Conservation (phyloP, 2,113 vertebrate species). For the Paramormyrops kingsleyae region DNA sequence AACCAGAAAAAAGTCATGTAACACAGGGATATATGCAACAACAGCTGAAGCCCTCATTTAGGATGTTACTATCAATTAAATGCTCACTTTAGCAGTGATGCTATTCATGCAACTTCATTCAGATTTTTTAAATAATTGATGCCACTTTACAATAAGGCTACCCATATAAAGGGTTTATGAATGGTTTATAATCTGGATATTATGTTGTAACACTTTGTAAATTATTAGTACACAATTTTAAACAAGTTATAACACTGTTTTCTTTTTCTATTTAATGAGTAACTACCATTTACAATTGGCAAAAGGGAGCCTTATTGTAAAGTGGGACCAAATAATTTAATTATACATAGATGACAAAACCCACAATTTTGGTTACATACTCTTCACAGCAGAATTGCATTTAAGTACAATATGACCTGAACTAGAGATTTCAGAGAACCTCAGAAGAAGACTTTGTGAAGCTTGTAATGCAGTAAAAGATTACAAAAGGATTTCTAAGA, state of each 20-base stretch:
- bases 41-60: neutral
- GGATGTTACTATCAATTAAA: neutral
- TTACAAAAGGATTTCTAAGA: neutral
- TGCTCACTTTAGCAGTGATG: neutral
- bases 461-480: neutral
- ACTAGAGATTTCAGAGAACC: neutral
- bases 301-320: too few species aligned
- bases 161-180: too few species aligned
- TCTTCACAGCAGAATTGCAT: neutral
- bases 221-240: too few species aligned
- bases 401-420: too few species aligned
- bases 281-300: too few species aligned
- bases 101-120: neutral
- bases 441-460: neutral
- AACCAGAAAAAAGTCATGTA: neutral
- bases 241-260: too few species aligned
- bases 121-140: neutral
- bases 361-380: neutral
- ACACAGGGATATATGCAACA: neutral
- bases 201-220: too few species aligned
- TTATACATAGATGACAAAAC: neutral
- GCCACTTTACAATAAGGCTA: too few species aligned
- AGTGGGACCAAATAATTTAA: neutral
- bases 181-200: too few species aligned
- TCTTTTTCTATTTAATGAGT: too few species aligned